Conservation (phyloP, 1,140 invertebrate species). For the Magallana gigas region DNA sequence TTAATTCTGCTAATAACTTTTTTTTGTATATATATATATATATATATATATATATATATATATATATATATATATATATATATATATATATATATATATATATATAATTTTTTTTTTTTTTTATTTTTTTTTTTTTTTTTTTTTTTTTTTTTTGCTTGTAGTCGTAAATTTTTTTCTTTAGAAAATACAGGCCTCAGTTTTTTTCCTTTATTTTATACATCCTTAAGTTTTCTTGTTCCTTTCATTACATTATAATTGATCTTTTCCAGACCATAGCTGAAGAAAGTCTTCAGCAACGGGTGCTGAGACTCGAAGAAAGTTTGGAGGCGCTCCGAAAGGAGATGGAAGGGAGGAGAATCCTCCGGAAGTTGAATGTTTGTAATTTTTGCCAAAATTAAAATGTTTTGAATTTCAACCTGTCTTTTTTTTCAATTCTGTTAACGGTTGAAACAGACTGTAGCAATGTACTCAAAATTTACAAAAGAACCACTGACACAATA, state of each 20-base stretch:
- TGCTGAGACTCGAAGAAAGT: not conserved
- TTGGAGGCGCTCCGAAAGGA: not conserved
- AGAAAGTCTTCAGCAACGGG: not conserved
- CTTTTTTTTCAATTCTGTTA: not conserved
- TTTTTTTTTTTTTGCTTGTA: not conserved
- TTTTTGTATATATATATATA: no score
- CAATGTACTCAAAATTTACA: conserved; percentile 6
- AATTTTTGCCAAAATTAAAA: not conserved
- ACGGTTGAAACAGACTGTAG: not conserved
- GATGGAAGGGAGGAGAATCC: not conserved
- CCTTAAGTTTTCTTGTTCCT: not conserved
- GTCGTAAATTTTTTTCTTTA: not conserved
- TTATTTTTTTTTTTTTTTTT: not conserved
- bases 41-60: no score
- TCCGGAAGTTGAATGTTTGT: not conserved
- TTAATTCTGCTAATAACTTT: not conserved
- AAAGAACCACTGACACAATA: not conserved
- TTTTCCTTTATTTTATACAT: conserved; percentile 1
- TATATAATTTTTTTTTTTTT: not conserved
- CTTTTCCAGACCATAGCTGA: not conserved
- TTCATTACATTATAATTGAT: not conserved
- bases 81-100: no score
- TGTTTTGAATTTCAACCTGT: not conserved
- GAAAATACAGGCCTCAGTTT: not conserved
- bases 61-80: no score